A percentile compares a stretch with the other conserved stretches of the same genome.
Conservation (phyloP, 1,140 invertebrate genomes). For the Anoplolepis gracilipes region DNA sequence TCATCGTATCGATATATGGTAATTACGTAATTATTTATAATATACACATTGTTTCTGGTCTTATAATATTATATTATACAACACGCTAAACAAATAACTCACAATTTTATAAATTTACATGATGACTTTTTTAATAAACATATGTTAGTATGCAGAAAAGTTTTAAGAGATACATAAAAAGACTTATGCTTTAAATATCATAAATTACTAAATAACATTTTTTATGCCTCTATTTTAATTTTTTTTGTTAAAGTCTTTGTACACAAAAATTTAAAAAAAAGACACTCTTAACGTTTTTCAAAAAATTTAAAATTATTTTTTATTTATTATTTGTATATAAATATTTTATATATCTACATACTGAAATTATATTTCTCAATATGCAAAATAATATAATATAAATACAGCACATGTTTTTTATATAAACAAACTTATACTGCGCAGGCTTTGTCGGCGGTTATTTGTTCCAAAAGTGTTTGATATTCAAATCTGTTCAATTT, state of each 20-base stretch:
- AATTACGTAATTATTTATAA: conserved; percentile 14
- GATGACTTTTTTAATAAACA: neutral
- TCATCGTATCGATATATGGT: conserved; percentile 52
- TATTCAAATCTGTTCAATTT: conserved; percentile 69
- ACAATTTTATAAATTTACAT: neutral
- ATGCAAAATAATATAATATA: conserved; percentile 32
- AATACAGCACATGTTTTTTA: neutral
- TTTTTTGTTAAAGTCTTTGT: neutral
- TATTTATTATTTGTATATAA: neutral
- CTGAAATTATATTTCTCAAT: conserved; percentile 11
- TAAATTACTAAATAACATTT: conserved; percentile 2
- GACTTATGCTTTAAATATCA: neutral
- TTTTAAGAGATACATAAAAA: too few relatives aligned
- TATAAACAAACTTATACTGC: conserved; percentile 6
- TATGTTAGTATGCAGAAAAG: neutral
- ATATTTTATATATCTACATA: neutral
- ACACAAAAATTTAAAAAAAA: neutral
- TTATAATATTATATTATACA: neutral
- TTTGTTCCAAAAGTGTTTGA: conserved; percentile 56
- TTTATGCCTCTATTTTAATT: neutral
- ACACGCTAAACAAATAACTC: neutral
- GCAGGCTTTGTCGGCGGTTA: conserved; percentile 67
- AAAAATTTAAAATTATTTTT: neutral
- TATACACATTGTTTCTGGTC: neutral
- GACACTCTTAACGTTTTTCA: neutral